phyloP scores from a whole-genome alignment of 1,140 invertebrate species.

The Aphaenogaster ashmeadi region DNA sequence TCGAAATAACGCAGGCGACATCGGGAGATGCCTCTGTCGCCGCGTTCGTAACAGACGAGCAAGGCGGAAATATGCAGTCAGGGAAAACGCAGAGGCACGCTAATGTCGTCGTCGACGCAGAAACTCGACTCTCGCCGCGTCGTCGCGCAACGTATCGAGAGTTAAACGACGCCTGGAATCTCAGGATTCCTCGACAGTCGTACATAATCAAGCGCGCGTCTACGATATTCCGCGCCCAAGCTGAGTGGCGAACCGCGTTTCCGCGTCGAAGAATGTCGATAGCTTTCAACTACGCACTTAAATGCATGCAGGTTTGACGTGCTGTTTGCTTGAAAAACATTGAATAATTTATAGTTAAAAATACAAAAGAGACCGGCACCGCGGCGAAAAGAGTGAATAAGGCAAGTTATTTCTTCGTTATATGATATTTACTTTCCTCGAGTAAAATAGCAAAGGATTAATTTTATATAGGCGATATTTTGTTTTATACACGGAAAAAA shows the following conservation, averaged over 20 bases:
- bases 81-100: slow-evolving; percentile 57
- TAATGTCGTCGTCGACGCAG: slow-evolving; percentile 63
- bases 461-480: background rate
- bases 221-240: slow-evolving; percentile 36
- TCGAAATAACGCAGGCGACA: slow-evolving; percentile 61
- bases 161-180: slow-evolving; percentile 67
- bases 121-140: slow-evolving; percentile 60
- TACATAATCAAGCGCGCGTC: slow-evolving; percentile 66
- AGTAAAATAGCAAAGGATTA: background rate
- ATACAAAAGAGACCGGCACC: slow-evolving; percentile 8
- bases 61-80: slow-evolving; percentile 67
- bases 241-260: slow-evolving; percentile 66
- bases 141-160: slow-evolving; percentile 63
- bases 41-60: slow-evolving; percentile 59
- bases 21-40: slow-evolving; percentile 5
- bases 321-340: slow-evolving; percentile 14
- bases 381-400: slow-evolving; percentile 12
- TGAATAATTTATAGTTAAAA: slow-evolving; percentile 41
- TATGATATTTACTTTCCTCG: background rate
- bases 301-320: slow-evolving; percentile 31
- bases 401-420: background rate
- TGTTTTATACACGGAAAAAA: too few species aligned
- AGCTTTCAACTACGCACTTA: slow-evolving; percentile 62
- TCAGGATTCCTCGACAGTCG: slow-evolving; percentile 62
- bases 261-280: slow-evolving; percentile 69